Percentiles rank a stretch among this genome's conserved stretches.
Conservation (phyloP, 2,797 vertebrate species). For the Tolypeutes matacus region DNA sequence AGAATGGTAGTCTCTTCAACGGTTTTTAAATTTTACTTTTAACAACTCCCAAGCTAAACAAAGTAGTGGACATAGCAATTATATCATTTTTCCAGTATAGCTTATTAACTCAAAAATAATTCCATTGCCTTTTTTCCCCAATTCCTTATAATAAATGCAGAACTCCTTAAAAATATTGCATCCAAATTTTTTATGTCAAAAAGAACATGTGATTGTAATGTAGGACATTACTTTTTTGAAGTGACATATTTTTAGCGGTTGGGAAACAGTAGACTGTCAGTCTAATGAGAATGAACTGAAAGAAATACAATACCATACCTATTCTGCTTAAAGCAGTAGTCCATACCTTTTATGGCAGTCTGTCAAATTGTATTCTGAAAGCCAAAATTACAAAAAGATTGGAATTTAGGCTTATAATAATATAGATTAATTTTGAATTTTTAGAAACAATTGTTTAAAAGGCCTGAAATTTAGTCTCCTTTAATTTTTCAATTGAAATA, state of each 20-base stretch:
- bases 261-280: not conserved
- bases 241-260: not conserved
- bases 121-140: not conserved
- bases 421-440: not conserved
- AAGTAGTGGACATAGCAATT: not conserved
- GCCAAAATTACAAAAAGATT: not conserved
- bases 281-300: not conserved
- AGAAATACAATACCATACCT: not conserved
- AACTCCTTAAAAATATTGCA: not conserved
- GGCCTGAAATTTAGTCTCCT: not conserved
- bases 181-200: not conserved
- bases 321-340: not conserved
- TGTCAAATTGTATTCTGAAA: not conserved
- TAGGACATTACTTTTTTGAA: not conserved
- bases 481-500: not conserved
- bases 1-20: not conserved
- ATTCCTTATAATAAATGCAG: not conserved
- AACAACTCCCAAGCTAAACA: not conserved
- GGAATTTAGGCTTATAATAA: not conserved
- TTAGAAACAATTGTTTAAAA: not conserved
- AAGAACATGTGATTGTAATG: not conserved
- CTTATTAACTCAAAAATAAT: conserved; percentile 1
- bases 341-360: not conserved
- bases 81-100: not conserved
- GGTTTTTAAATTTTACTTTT: not conserved